Evolutionary conservation across 2,113 vertebrate genomes (phyloP), one percentile per base, ranked within the genome.

Genomic region (Leptobrachium ailaonicum): DNA sequence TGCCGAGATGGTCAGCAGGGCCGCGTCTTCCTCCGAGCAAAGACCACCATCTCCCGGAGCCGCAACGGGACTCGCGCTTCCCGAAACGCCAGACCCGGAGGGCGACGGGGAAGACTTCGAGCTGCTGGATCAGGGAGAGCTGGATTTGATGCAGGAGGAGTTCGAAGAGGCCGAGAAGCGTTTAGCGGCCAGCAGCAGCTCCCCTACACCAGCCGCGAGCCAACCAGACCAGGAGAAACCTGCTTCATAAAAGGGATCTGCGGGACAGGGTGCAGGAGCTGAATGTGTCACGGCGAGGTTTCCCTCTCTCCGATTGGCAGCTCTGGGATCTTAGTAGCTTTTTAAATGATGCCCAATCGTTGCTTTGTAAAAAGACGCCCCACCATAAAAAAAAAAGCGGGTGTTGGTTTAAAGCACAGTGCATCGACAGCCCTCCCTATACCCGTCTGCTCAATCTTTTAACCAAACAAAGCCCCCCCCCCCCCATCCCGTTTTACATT

Each of bases 71-170:
- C 92, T 89, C 87, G 86, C 87, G 20, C 84, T 87, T 82, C 72
- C 72, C 0, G 89, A 85, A 83, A 82, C 1, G 11, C 86, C 86
- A 76, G 76, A 85, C 70, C 88, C 86, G 80, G 91, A 82, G 47
- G 95, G 96, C 68, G 95, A 97, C 9, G 95, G 95, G 88, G 87
- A 92, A 85, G 98, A 99, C 92, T 99, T 99, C 90, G 98, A 98
- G 94, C 94, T 99, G 82, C 93, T 99, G 92, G 98, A 99, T 94
- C 97, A 98, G 94, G 96, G 93, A 82, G 98, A 99, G 94, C 92
- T 99, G 92, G 97, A 98, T 85, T 93, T 95, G 87, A 89, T 93
- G 83, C 92, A 96, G 71, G 94, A 94, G 53, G 96, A 91, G 90
- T 89, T 95, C 83, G 94, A 93, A 66, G 85, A 92, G 0, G 67